Conservation (phyloP, 2,888 invertebrate genomes). For the Emmelina monodactyla region DNA sequence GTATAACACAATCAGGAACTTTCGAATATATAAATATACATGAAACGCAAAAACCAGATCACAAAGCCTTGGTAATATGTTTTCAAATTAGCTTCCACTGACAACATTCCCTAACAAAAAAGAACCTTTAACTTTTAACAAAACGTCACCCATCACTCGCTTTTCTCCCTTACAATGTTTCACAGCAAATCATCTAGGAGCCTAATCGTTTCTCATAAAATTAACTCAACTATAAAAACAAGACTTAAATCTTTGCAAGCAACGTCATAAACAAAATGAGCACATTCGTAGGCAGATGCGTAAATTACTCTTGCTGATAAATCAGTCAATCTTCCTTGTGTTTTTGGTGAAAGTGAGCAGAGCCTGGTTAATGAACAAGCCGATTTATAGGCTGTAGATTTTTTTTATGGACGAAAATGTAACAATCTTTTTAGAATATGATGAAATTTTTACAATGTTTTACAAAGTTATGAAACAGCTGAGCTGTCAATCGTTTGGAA, state of each 20-base stretch:
- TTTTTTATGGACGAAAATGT: too few relatives aligned
- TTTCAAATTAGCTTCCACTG: background rate
- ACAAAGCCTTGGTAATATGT: background rate
- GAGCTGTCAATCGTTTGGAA: too few relatives aligned
- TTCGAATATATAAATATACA: too few relatives aligned
- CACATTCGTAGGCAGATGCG: slow-evolving; percentile 33
- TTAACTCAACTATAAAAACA: slow-evolving; percentile 38
- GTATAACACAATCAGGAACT: too few relatives aligned
- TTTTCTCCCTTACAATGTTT: background rate
- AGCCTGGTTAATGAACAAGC: too few relatives aligned
- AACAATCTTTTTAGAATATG: too few relatives aligned
- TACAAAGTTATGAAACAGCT: too few relatives aligned
- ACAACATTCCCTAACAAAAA: background rate
- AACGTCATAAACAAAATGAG: slow-evolving; percentile 37
- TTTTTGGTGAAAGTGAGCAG: slow-evolving; percentile 32
- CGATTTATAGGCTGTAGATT: too few relatives aligned
- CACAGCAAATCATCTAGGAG: slow-evolving; percentile 14
- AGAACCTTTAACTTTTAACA: too few relatives aligned
- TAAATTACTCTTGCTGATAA: slow-evolving; percentile 29
- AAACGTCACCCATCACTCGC: too few relatives aligned
- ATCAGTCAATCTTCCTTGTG: slow-evolving; percentile 30
- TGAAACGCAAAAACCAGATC: too few relatives aligned
- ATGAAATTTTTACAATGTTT: too few relatives aligned
- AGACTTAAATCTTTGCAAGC: slow-evolving; percentile 25
- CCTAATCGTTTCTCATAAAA: slow-evolving; percentile 37